Conservation (phyloP, 2,888 invertebrate genomes). For the Trichogramma dendrolimi region DNA sequence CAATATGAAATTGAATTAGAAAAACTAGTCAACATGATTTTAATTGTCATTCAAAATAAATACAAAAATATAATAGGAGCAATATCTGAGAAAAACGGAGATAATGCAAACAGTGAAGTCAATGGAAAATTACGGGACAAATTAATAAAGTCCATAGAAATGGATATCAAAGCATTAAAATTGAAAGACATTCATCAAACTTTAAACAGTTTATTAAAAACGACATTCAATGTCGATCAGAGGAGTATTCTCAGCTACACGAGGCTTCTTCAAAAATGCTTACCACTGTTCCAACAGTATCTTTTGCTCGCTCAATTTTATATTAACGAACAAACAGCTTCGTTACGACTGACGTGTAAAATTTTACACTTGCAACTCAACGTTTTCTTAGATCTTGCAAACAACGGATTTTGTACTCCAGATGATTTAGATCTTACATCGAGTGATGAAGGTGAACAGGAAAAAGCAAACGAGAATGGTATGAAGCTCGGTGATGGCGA, state of each 20-base stretch:
- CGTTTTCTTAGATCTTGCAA: slow-evolving; percentile 78
- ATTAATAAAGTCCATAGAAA: slow-evolving; percentile 61
- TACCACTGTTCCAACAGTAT: slow-evolving; percentile 76
- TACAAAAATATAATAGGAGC: slow-evolving; percentile 54
- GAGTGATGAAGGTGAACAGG: slow-evolving; percentile 57
- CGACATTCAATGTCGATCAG: slow-evolving; percentile 52
- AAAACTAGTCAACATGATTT: slow-evolving; percentile 54
- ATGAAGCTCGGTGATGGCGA: slow-evolving; percentile 90
- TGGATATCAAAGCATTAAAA: slow-evolving; percentile 61
- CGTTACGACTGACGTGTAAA: slow-evolving; percentile 76
- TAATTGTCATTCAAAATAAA: slow-evolving; percentile 60
- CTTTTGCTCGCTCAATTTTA: slow-evolving; percentile 72
- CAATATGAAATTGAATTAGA: slow-evolving; percentile 45
- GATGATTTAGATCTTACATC: slow-evolving; percentile 76
- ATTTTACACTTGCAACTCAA: slow-evolving; percentile 77
- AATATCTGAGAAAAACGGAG: slow-evolving; percentile 47
- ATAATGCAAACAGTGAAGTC: slow-evolving; percentile 40
- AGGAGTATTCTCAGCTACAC: slow-evolving; percentile 33
- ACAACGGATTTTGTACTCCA: slow-evolving; percentile 89
- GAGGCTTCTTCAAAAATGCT: slow-evolving; percentile 51
- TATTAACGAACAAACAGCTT: slow-evolving; percentile 71
- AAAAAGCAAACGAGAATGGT: slow-evolving; percentile 58
- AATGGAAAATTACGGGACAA: slow-evolving; percentile 62
- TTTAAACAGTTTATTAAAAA: slow-evolving; percentile 44
- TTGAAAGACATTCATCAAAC: slow-evolving; percentile 50